Evolutionary conservation across 2,797 vertebrate genomes (phyloP).

Genomic region (Delichon dasypus): DNA sequence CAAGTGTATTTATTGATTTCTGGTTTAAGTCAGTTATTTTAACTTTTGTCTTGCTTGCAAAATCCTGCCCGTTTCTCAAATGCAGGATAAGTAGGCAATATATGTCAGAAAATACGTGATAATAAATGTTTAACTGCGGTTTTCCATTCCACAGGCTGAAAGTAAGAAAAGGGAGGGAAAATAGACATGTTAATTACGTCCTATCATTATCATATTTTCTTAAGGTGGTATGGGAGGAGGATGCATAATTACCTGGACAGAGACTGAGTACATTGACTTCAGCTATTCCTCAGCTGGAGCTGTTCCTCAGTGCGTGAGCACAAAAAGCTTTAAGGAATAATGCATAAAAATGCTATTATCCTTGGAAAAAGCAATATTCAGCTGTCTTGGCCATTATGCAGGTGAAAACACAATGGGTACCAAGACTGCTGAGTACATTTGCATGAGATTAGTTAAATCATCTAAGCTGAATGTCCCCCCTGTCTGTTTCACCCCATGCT

Average conservation of each 20-base stretch:
- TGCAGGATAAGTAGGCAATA: background rate
- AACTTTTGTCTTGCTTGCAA: background rate
- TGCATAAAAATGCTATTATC: constrained; percentile 33
- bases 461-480: background rate
- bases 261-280: background rate
- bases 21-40: background rate
- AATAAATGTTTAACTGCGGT: background rate
- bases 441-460: constrained; percentile 27
- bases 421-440: background rate
- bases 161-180: background rate
- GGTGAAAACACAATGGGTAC: background rate
- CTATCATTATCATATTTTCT: background rate
- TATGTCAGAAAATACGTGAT: background rate
- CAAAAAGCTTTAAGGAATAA: constrained; percentile 26
- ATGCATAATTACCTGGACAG: background rate
- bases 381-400: background rate
- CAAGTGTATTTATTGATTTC: background rate
- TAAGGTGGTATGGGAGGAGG: background rate
- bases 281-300: background rate
- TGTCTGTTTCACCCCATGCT: background rate
- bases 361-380: constrained; percentile 19
- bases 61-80: background rate
- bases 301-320: background rate
- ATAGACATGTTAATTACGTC: background rate
- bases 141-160: background rate